Evolutionary conservation across 2,797 vertebrate species (phyloP).

Genomic region (Silurus aristotelis): DNA sequence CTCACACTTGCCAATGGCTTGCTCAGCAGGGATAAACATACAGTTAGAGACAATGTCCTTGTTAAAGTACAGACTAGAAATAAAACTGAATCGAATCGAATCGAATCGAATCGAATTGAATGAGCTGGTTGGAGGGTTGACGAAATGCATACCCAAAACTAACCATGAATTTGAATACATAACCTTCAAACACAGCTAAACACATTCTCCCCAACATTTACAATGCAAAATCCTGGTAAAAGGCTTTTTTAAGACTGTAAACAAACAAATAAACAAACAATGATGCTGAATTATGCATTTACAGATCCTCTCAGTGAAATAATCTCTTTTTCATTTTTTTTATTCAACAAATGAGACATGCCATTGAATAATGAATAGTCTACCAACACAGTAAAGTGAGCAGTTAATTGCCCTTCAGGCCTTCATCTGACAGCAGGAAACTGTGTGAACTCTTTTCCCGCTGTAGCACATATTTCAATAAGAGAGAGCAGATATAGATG

Average conservation of each 20-base stretch:
- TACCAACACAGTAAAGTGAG: constrained; percentile 59
- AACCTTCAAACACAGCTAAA: background rate
- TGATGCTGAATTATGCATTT: background rate
- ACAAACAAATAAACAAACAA: background rate
- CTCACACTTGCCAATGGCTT: no score
- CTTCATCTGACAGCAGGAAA: constrained; percentile 56
- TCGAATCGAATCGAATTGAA: no score
- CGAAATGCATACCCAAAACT: no score
- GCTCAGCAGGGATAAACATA: no score
- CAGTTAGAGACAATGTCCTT: no score
- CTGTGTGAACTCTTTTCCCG: constrained; percentile 58
- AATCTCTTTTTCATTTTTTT: background rate
- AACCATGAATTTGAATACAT: background rate
- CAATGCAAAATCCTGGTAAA: background rate
- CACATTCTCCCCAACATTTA: background rate
- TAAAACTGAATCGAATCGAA: no score
- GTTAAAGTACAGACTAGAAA: no score
- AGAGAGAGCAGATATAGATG: constrained; percentile 56
- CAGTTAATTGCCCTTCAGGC: constrained; percentile 60
- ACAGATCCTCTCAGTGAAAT: background rate
- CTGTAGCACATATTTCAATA: constrained; percentile 71
- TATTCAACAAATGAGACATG: background rate
- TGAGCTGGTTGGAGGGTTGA: no score
- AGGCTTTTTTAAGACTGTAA: no score
- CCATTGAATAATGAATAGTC: constrained; percentile 49